These are phyloP conservation scores for Leuciscus waleckii DNA, from an alignment of 2,797 vertebrate genomes.

Conservation along the genomic window DNA sequence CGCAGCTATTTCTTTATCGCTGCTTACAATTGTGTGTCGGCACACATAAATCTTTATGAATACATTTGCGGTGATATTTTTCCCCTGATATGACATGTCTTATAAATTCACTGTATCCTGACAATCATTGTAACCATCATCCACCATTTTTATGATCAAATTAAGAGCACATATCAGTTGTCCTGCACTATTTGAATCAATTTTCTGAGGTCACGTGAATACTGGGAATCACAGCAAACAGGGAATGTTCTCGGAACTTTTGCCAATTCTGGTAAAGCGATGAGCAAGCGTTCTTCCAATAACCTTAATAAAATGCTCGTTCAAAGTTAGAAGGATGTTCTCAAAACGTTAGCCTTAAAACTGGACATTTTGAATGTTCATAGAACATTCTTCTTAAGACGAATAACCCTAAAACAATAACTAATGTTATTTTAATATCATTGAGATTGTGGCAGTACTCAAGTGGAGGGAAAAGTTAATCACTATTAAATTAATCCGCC, in stretches of 20 bases:
- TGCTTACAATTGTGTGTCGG: conserved; percentile 7
- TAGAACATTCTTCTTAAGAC: background rate
- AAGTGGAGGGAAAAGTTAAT: too few relatives aligned
- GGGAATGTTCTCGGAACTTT: background rate
- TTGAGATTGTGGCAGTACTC: too few relatives aligned
- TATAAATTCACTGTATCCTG: background rate
- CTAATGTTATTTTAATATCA: background rate
- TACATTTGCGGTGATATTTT: background rate
- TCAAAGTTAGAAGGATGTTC: background rate
- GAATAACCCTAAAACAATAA: background rate
- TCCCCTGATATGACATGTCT: background rate
- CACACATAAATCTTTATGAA: conserved; percentile 32
- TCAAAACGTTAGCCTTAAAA: background rate
- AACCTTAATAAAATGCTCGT: background rate
- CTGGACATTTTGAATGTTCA: background rate
- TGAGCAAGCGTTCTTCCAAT: background rate
- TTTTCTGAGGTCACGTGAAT: background rate
- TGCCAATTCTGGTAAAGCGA: background rate
- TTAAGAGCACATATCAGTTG: background rate
- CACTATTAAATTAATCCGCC: too few relatives aligned
- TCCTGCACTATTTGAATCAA: background rate
- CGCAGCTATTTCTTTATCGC: conserved; percentile 55
- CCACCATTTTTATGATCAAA: background rate
- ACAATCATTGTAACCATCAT: conserved; percentile 2
- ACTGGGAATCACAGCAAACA: background rate